Conservation (phyloP, 1,140 invertebrate species). For the Zophobas atratus region DNA sequence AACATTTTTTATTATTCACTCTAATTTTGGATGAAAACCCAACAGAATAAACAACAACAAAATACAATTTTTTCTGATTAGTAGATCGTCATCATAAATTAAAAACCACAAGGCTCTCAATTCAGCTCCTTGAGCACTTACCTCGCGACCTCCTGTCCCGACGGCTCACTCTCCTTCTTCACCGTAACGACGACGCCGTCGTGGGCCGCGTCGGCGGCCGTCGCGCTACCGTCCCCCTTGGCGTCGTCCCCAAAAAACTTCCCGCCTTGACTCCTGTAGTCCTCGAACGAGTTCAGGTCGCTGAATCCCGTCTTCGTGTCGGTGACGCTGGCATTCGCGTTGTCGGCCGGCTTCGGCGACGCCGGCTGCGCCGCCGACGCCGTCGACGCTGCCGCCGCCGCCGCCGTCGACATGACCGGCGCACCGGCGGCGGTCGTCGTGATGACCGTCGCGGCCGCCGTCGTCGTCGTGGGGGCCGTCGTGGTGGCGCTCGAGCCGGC, state of each 20-base stretch:
- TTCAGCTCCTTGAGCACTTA: neutral
- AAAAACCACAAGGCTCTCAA: no score
- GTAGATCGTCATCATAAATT: no score
- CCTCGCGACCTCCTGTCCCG: conserved; percentile 43
- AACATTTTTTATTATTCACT: neutral
- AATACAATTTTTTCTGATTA: no score
- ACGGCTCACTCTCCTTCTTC: conserved; percentile 46
- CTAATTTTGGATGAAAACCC: neutral
- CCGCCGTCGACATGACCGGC: conserved; percentile 53
- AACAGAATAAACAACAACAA: neutral
- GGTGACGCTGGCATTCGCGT: conserved; percentile 49
- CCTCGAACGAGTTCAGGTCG: conserved; percentile 60
- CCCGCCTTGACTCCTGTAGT: conserved; percentile 59
- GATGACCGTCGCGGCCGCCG: conserved; percentile 36
- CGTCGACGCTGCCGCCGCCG: conserved; percentile 58
- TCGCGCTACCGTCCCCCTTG: conserved; percentile 44
- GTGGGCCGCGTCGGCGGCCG: conserved; percentile 40
- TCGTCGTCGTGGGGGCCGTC: conserved; percentile 49
- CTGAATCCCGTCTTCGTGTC: conserved; percentile 45
- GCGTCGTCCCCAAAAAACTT: conserved; percentile 53
- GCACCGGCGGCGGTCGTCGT: conserved; percentile 49
- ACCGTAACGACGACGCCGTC: conserved; percentile 47
- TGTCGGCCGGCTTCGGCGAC: conserved; percentile 43
- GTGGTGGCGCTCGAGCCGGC: conserved; percentile 45
- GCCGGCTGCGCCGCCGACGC: conserved; percentile 61